These are phyloP conservation scores for Toxotes jaculatrix DNA, from an alignment of 2,113 vertebrate genomes.

Conservation along the genomic window DNA sequence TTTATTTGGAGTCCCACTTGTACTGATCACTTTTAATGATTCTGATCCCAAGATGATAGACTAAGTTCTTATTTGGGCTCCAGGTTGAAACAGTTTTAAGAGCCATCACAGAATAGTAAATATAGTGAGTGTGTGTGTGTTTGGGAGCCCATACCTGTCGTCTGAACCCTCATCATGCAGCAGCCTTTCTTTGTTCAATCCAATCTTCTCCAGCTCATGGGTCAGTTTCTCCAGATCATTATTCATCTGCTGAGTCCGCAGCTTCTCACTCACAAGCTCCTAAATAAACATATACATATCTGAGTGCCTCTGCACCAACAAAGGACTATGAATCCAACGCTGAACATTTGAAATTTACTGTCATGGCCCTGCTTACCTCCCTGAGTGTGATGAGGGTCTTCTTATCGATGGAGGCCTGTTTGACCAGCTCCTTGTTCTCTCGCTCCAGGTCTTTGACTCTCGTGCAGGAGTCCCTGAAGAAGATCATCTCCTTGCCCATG, in stretches of 20 bases:
- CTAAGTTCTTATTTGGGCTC: not conserved
- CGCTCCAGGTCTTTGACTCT: conserved; percentile 94
- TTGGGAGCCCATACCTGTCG: conserved; percentile 86
- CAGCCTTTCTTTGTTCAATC: conserved; percentile 96
- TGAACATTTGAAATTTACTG: no score
- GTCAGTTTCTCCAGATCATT: conserved; percentile 98
- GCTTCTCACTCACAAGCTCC: conserved; percentile 97
- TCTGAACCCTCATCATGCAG: conserved; percentile 93
- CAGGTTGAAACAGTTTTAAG: not conserved
- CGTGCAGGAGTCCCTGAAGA: conserved; percentile 91
- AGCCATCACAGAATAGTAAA: not conserved
- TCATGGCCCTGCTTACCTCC: conserved; percentile 86
- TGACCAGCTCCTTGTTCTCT: conserved; percentile 96
- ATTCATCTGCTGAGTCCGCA: conserved; percentile 95
- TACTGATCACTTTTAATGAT: conserved; percentile 4
- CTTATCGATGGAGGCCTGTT: conserved; percentile 94
- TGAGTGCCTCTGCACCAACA: not conserved
- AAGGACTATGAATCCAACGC: no score
- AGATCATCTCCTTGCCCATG: conserved; percentile 91
- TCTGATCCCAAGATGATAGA: not conserved
- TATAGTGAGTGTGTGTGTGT: not conserved
- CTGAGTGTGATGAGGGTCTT: conserved; percentile 93
- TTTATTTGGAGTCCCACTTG: conserved; percentile 14
- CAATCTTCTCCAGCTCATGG: conserved; percentile 97
- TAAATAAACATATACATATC: conserved; percentile 65